Percentiles rank a stretch among this genome's conserved stretches.
Evolutionary conservation across 2,888 invertebrate species (phyloP).

Genomic region (Hipparchia semele): DNA sequence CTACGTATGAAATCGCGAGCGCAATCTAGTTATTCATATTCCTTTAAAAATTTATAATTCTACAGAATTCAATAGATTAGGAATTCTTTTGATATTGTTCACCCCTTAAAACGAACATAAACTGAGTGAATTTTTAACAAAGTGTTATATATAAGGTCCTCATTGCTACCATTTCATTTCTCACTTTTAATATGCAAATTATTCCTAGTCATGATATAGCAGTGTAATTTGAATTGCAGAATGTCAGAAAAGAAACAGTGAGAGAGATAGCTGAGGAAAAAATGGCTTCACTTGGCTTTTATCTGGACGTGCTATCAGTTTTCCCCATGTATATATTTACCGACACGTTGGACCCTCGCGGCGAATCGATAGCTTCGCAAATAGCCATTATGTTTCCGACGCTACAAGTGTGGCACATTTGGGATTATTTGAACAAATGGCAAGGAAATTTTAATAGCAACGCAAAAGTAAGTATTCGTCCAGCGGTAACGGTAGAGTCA

Average conservation of each 20-base stretch:
- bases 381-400: slow-evolving; percentile 61
- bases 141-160: slow-evolving; percentile 6
- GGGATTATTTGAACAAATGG: slow-evolving; percentile 68
- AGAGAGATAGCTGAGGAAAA: slow-evolving; percentile 72
- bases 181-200: slow-evolving; percentile 31
- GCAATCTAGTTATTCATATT: too few species aligned
- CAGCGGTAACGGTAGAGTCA: too few species aligned
- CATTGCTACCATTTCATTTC: slow-evolving; percentile 16
- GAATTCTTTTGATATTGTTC: neutral
- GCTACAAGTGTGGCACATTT: slow-evolving; percentile 74
- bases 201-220: slow-evolving; percentile 29
- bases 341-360: slow-evolving; percentile 63
- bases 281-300: slow-evolving; percentile 71
- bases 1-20: too few species aligned
- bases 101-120: neutral
- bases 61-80: neutral
- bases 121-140: neutral
- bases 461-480: slow-evolving; percentile 53
- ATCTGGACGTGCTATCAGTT: slow-evolving; percentile 71
- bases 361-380: slow-evolving; percentile 58
- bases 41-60: too few species aligned
- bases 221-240: slow-evolving; percentile 53
- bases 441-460: slow-evolving; percentile 59
- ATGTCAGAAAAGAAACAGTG: slow-evolving; percentile 62
- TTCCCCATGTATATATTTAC: slow-evolving; percentile 71